phyloP scores from a whole-genome alignment of 2,888 invertebrate species.

The Aplocera efformata region DNA sequence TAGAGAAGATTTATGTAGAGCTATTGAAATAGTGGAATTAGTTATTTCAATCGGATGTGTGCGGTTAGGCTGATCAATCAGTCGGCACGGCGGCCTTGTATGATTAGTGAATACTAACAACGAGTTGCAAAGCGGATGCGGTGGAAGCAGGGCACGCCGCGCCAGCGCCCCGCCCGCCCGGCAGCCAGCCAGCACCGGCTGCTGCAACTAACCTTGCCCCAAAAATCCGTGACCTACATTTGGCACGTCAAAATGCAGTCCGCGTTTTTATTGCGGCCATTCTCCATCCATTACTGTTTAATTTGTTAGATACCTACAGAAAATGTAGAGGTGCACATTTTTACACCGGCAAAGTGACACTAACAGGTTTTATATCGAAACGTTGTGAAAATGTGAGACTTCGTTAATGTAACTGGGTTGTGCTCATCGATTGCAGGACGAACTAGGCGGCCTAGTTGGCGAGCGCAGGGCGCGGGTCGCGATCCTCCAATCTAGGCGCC shows the following conservation, averaged over 20 bases:
- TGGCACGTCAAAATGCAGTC: slow-evolving; percentile 65
- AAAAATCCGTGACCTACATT: slow-evolving; percentile 76
- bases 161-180: slow-evolving; percentile 38
- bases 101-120: slow-evolving; percentile 62
- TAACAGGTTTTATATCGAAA: slow-evolving; percentile 14
- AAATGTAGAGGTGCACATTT: slow-evolving; percentile 12
- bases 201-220: slow-evolving; percentile 73
- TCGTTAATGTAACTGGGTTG: slow-evolving; percentile 37
- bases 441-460: slow-evolving; percentile 48
- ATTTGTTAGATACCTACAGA: slow-evolving; percentile 29
- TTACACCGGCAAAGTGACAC: slow-evolving; percentile 8
- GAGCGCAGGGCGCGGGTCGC: slow-evolving; percentile 48
- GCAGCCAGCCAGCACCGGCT: slow-evolving; percentile 30
- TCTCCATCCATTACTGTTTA: slow-evolving; percentile 43
- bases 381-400: slow-evolving; percentile 7
- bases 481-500: slow-evolving; percentile 52
- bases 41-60: slow-evolving; percentile 58
- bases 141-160: slow-evolving; percentile 59
- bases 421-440: slow-evolving; percentile 63
- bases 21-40: slow-evolving; percentile 39
- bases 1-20: neutral
- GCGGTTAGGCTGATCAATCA: slow-evolving; percentile 61
- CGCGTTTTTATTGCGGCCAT: slow-evolving; percentile 57
- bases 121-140: slow-evolving; percentile 68
- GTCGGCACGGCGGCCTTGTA: slow-evolving; percentile 67